Base-by-base conservation (phyloP, 2,888 invertebrate genomes). In the Scelioninae gen. 2 region DNA sequence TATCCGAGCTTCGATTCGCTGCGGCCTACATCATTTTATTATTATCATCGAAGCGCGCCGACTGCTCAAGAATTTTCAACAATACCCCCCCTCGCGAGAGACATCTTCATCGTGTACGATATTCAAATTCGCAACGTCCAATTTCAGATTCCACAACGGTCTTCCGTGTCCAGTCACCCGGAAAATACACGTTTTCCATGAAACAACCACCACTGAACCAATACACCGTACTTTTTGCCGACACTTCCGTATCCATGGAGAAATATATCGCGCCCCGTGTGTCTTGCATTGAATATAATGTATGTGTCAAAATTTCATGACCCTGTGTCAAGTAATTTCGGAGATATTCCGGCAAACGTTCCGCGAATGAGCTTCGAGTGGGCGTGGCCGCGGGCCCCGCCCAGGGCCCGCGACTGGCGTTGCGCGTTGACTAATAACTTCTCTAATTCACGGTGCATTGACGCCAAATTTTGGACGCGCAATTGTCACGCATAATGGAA, bases 1-100 rank as follows among this genome's bases (percentile, higher is more conserved):
- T 79, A 80, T 80, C 80, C 77, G 77, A 77, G 72, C 71, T 72
- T 65, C 65, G 72, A 67, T 73, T 73, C 72, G 61, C 37, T 53
- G 71, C 64, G 64, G 71, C 57, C 71, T 71, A 72, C 65, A 72
- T 65, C 65, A 35, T 72, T 72, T 60, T 72, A 60, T 71, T 71
- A 71, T 71, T 71, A 71, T 60, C 60, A 71, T 71, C 63, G 39
- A 46, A 60, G 64, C 39, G 19, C 63, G 48, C 46, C 50, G 11
- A 61, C 55, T 70, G 58, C 64, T 33, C 71, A 41, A 43, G 52
- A 71, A 71, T 58, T 71, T 64, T 50, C 71, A 16, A 33, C 48
- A 39, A 58, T 58, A 33, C 18, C 33, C 19, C 22, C 18, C 33
- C 19, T 15, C 19, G 22, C 31, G 28, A 58, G 65, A 60, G 71